Conservation (phyloP, 2,113 vertebrate genomes). For the Petaurus breviceps region DNA sequence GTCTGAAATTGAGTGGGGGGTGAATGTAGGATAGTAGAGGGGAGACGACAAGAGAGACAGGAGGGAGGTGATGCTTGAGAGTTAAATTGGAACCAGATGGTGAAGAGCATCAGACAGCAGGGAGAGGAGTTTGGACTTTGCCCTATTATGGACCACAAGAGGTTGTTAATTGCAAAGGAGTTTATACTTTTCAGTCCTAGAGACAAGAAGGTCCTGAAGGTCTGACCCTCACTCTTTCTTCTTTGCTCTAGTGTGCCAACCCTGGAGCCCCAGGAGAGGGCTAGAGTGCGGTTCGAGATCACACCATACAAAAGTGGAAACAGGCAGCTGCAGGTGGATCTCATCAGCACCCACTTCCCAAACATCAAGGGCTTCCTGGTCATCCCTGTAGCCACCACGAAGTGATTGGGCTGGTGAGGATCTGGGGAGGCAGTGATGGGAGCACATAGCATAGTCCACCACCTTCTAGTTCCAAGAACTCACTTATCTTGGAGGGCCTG, state of each 20-base stretch:
- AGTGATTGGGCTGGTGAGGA: conserved; percentile 15
- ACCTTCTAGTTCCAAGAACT: neutral
- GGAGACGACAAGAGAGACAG: neutral
- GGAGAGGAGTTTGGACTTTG: conserved; percentile 15
- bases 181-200: neutral
- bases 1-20: neutral
- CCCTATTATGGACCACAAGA: neutral
- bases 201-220: neutral
- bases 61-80: neutral
- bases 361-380: conserved; percentile 78
- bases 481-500: neutral
- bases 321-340: conserved; percentile 84
- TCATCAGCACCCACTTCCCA: conserved; percentile 78
- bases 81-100: neutral
- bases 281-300: conserved; percentile 80
- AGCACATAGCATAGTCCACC: neutral
- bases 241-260: conserved; percentile 64
- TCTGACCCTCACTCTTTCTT: neutral
- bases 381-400: conserved; percentile 70
- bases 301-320: conserved; percentile 82
- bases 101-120: neutral
- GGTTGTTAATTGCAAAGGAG: neutral
- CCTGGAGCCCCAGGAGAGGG: conserved; percentile 76
- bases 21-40: neutral
- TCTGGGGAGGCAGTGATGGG: neutral